Conservation (phyloP, 1,140 invertebrate genomes). For the Drosophila ironensis region DNA sequence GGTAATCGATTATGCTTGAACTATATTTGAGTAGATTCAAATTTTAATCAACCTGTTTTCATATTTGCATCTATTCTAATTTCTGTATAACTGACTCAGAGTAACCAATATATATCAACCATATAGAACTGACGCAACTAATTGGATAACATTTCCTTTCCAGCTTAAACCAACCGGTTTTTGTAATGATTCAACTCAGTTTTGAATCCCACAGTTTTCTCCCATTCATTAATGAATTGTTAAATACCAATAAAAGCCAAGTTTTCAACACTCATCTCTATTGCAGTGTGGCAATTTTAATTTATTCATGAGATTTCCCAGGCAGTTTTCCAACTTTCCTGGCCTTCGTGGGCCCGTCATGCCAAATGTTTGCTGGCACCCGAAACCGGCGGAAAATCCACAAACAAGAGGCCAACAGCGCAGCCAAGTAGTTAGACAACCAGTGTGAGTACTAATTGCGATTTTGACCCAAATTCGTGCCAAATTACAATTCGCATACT, state of each 20-base stretch:
- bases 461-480: slow-evolving; percentile 72
- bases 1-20: too few relatives aligned
- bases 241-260: background rate
- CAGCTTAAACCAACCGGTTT: too few relatives aligned
- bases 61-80: too few relatives aligned
- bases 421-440: slow-evolving; percentile 22
- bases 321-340: slow-evolving; percentile 9
- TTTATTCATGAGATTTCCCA: slow-evolving; percentile 40
- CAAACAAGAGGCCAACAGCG: background rate
- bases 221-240: too few relatives aligned
- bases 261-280: background rate
- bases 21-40: too few relatives aligned
- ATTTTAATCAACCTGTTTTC: too few relatives aligned
- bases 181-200: too few relatives aligned
- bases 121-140: too few relatives aligned
- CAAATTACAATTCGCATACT: slow-evolving; percentile 68
- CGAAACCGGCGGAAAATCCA: slow-evolving; percentile 12
- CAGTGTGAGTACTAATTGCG: slow-evolving; percentile 64
- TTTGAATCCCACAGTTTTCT: too few relatives aligned
- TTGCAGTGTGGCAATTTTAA: slow-evolving; percentile 2
- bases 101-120: too few relatives aligned
- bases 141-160: too few relatives aligned
- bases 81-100: too few relatives aligned
- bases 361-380: slow-evolving; percentile 33
- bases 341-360: slow-evolving; percentile 20